These are phyloP conservation scores for Phoenoteleia sp. DNA, from an alignment of 2,888 invertebrate species.

Conservation along the genomic window DNA sequence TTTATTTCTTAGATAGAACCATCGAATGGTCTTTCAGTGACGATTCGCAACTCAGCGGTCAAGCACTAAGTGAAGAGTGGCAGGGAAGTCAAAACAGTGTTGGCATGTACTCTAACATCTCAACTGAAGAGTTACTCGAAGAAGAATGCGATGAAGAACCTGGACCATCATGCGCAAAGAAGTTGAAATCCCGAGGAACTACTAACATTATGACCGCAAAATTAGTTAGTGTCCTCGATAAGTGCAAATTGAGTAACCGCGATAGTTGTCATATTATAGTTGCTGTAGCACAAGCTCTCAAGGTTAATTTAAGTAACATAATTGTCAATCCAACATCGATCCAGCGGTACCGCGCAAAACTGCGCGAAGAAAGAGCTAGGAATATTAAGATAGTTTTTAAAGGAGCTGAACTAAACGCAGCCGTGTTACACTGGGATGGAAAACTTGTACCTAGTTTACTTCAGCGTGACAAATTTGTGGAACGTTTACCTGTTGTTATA, in stretches of 20 bases:
- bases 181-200: constrained; percentile 51
- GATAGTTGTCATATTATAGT: constrained; percentile 56
- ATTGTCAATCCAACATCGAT: constrained; percentile 58
- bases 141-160: constrained; percentile 29
- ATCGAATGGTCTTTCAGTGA: too few relatives aligned
- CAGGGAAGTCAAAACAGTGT: constrained; percentile 55
- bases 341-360: constrained; percentile 48
- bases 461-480: constrained; percentile 11
- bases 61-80: background rate
- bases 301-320: constrained; percentile 38
- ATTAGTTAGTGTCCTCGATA: constrained; percentile 68
- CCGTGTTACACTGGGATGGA: constrained; percentile 47
- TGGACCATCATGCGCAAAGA: background rate
- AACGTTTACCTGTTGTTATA: constrained; percentile 27
- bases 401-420: background rate
- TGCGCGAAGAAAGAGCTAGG: constrained; percentile 41
- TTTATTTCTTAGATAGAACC: too few relatives aligned
- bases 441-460: constrained; percentile 44
- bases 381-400: constrained; percentile 35
- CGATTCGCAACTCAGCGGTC: too few relatives aligned
- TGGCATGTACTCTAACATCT: constrained; percentile 57
- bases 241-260: constrained; percentile 63
- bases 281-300: constrained; percentile 58
- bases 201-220: constrained; percentile 66
- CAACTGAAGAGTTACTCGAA: constrained; percentile 31